Base-by-base conservation (phyloP, 2,113 vertebrate genomes). In the Cynopterus brachyotis region DNA sequence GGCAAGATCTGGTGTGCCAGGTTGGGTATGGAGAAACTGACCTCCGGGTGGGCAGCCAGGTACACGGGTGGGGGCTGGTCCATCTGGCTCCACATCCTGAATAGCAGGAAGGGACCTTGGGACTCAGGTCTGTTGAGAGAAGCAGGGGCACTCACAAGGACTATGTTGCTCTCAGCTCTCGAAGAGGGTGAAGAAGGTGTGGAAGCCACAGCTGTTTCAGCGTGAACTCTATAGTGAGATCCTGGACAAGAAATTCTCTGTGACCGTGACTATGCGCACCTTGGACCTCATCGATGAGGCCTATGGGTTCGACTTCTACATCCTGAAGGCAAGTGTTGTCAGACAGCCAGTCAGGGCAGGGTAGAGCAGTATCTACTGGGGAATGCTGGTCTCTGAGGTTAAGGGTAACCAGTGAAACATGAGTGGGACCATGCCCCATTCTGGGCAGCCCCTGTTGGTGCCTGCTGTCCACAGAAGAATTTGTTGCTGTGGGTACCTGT, bases 201-300 rank as follows among this genome's bases (percentile, higher is more conserved):
- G 99, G 99, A 99, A 99, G 97, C 99, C 99, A 0, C 99, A 99
- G 98, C 96, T 99, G 19, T 99, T 99, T 6, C 94, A 97, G 17
- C 98, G 99, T 11, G 98, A 99, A 89, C 97, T 99, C 37, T 99
- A 99, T 98, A 99, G 99, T 10, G 99, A 99, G 98, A 99, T 99
- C 98, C 98, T 99, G 0, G 98, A 99, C 82, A 98, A 98, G 90
- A 99, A 96, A 24, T 99, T 99, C 94, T 98, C 96, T 8, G 98
- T 99, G 93, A 98, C 98, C 0, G 99, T 99, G 97, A 99, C 99
- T 24, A 91, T 98, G 88, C 98, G 99, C 22, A 99, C 99, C 0
- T 97, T 99, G 88, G 99, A 99, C 79, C 99, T 99, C 80, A 99
- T 99, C 0, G 99, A 99, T 1, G 98, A 98, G 1, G 99, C 98